Evolutionary conservation across 2,797 vertebrate species (phyloP), one percentile per base, ranked within the genome.

Genomic region (Gallinago nigripennis): DNA sequence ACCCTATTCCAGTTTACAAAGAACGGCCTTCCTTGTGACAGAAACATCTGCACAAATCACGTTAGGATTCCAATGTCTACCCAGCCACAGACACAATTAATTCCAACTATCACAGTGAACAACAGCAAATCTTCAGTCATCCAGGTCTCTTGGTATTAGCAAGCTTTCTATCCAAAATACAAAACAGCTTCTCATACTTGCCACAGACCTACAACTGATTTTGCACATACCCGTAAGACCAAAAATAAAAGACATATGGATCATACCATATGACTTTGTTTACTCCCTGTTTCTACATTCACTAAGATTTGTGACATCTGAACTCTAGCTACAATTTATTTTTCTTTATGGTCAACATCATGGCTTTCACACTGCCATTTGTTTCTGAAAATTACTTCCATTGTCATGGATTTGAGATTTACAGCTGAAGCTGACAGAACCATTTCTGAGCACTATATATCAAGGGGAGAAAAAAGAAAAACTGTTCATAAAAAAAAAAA

Each of bases 301-400:
- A 21, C 11, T 79, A 56, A 79, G 65, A 81, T 88, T 79, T 83
- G 31, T 76, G 51, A 86, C 45, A 90, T 63, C 35, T 66, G 86
- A 94, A 88, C 81, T 94, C 70, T 45, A 89, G 69, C 14, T 27
- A 82, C 45, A 80, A 19, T 18, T 65, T 66, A 33, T 13, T 64
- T 57, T 53, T 65, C 60, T 75, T 70, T 66, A 69, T 48, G 33
- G 35, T 63, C 46, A 73, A 86, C 64, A 57, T 66, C 28, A 33
- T 31, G 46, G 73, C 77, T 90, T 84, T 77, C 81, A 70, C 23
- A 45, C 21, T 76, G 30, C 51, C 39, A 41, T 90, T 95, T 84
- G 21, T 96, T 91, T 83, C 43, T 66, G n/a, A 51, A 86, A 95
- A 91, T 76, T 70, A 35, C 64, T 94, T 78, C 35, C 51, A 43